These are phyloP conservation scores for Elegia similella DNA, from an alignment of 2,888 invertebrate genomes.

Conservation along the genomic window DNA sequence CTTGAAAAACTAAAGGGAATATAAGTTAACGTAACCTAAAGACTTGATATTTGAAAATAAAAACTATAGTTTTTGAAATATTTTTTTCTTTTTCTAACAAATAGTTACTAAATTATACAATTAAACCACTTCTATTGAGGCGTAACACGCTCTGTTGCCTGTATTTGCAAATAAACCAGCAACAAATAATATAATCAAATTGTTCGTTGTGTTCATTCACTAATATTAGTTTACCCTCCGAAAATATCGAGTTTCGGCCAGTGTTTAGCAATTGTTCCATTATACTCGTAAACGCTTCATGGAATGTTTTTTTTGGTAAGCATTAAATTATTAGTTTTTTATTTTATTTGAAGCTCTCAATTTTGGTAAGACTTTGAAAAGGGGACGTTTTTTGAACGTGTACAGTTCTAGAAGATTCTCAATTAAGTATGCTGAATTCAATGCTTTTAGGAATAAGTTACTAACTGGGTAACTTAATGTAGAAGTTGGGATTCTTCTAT, in stretches of 20 bases:
- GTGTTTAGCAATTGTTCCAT: neutral
- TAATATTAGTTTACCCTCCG: conserved; percentile 37
- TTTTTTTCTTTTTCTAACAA: neutral
- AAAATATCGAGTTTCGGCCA: conserved; percentile 21
- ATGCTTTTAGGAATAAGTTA: no score
- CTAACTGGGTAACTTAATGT: no score
- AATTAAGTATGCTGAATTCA: no score
- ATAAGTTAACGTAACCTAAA: no score
- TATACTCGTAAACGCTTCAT: neutral
- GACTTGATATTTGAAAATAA: no score
- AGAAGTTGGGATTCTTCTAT: no score
- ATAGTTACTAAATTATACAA: conserved; percentile 26
- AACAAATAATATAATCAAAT: conserved; percentile 19
- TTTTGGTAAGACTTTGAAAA: neutral
- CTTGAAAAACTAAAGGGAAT: no score
- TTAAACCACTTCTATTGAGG: neutral
- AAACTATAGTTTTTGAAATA: no score
- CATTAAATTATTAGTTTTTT: neutral
- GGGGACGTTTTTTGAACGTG: no score
- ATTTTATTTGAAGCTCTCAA: neutral
- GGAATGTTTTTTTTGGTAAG: neutral
- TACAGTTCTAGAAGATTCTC: no score
- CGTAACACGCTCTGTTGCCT: conserved; percentile 37
- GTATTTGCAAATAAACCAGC: conserved; percentile 42
- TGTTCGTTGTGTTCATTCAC: conserved; percentile 25